These are phyloP conservation scores for Oncopeltus fasciatus DNA, from an alignment of 1,140 invertebrate genomes.

Conservation along the genomic window DNA sequence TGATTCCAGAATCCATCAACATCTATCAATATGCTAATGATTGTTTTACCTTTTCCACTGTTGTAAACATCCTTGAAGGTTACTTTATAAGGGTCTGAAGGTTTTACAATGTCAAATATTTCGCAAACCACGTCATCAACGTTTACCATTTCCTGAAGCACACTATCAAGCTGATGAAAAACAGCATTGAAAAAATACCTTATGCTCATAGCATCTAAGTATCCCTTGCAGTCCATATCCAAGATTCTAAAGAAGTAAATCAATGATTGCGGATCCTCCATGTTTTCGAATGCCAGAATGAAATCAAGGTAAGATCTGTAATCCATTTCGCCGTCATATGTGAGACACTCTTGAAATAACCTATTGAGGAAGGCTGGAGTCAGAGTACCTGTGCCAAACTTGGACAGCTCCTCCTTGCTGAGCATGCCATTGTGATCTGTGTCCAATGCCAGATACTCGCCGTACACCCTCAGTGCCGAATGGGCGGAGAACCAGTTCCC, in stretches of 20 bases:
- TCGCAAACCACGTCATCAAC: conserved; percentile 94
- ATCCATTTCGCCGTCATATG: conserved; percentile 92
- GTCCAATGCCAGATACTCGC: conserved; percentile 84
- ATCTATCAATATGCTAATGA: conserved; percentile 87
- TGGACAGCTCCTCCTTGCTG: conserved; percentile 70
- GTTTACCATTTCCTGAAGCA: conserved; percentile 69
- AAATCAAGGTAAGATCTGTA: conserved; percentile 94
- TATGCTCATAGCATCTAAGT: conserved; percentile 75
- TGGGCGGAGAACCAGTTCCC: conserved; percentile 90
- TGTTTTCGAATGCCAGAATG: conserved; percentile 82
- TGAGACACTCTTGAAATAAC: conserved; percentile 88
- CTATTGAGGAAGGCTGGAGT: conserved; percentile 80
- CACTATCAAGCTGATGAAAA: conserved; percentile 70
- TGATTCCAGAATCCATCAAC: conserved; percentile 93
- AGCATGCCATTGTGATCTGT: conserved; percentile 92
- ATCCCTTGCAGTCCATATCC: conserved; percentile 76
- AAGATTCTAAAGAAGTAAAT: conserved; percentile 85
- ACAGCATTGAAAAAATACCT: conserved; percentile 91
- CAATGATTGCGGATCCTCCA: conserved; percentile 75
- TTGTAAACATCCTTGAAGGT: conserved; percentile 69
- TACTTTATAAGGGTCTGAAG: conserved; percentile 66
- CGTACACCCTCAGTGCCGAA: conserved; percentile 77
- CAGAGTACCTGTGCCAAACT: conserved; percentile 75
- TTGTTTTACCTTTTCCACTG: conserved; percentile 83
- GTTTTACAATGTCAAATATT: conserved; percentile 95